phyloP scores from a whole-genome alignment of 2,113 vertebrate genomes.

The Thalassoma bifasciatum region DNA sequence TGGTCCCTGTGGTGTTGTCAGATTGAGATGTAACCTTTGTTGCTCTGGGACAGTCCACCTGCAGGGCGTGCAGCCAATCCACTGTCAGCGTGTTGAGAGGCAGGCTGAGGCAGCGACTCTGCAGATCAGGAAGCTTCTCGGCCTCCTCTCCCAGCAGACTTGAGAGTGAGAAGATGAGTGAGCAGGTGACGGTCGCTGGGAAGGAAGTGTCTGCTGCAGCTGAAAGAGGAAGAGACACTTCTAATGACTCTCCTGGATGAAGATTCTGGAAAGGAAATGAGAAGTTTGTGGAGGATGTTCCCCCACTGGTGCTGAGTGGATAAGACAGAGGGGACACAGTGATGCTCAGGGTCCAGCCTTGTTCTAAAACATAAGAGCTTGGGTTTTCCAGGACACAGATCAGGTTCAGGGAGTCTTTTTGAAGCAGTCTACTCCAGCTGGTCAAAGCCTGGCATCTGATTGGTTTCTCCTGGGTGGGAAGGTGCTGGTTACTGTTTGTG shows the following conservation, averaged over 20 bases:
- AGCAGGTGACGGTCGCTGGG: constrained; percentile 87
- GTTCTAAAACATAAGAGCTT: constrained; percentile 85
- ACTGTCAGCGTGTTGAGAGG: constrained; percentile 86
- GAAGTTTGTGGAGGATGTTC: constrained; percentile 79
- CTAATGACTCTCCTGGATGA: constrained; percentile 79
- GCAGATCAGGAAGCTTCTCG: constrained; percentile 22
- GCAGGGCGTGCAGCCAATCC: constrained; percentile 89
- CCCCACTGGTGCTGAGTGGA: constrained; percentile 45
- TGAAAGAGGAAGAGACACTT: constrained; percentile 85
- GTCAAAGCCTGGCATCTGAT: constrained; percentile 82
- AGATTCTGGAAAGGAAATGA: constrained; percentile 87
- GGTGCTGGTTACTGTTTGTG: constrained; percentile 42
- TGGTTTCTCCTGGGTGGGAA: constrained; percentile 66
- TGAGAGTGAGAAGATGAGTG: constrained; percentile 86
- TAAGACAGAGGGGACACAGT: constrained; percentile 77
- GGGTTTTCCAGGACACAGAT: constrained; percentile 88
- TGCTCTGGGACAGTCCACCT: constrained; percentile 50
- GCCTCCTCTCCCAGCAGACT: constrained; percentile 78
- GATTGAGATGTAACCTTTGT: background rate
- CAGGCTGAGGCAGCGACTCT: constrained; percentile 83
- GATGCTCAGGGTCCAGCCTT: constrained; percentile 90
- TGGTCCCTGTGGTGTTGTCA: constrained; percentile 42
- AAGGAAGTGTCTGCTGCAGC: constrained; percentile 74
- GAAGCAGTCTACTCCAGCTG: constrained; percentile 86
- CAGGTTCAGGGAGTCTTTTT: constrained; percentile 82